phyloP scores from a whole-genome alignment of 2,113 vertebrate genomes.

The Cettia cetti region DNA sequence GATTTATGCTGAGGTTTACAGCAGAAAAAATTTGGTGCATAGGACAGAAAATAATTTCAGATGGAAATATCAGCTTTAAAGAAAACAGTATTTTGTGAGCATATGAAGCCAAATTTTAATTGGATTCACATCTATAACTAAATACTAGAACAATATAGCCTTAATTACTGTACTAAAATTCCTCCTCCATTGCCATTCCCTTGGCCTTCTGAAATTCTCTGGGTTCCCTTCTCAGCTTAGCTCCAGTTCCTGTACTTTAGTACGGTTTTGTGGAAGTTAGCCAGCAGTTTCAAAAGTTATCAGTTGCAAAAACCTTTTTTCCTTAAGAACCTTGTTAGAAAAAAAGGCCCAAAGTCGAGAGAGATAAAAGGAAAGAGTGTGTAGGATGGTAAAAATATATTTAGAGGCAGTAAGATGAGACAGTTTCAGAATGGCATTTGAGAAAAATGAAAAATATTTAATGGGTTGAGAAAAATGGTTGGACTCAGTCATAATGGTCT shows the following conservation, averaged over 20 bases:
- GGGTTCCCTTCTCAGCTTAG: not conserved
- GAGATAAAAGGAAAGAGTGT: not conserved
- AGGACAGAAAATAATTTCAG: not conserved
- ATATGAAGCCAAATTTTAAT: not conserved
- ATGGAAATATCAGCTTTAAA: not conserved
- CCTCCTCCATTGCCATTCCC: not conserved
- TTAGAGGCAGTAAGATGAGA: not conserved
- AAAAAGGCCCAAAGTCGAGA: not conserved
- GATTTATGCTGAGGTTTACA: not conserved
- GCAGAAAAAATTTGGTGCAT: not conserved
- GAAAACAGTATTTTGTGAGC: not conserved
- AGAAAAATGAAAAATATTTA: not conserved
- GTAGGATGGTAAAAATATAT: not conserved
- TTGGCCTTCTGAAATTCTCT: not conserved
- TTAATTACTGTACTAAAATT: not conserved
- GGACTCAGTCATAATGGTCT: not conserved
- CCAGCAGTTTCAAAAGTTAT: not conserved
- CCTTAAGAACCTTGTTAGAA: not conserved
- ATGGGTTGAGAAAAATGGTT: not conserved
- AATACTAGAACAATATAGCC: not conserved
- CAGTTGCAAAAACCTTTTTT: not conserved
- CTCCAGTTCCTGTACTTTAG: not conserved
- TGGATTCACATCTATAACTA: not conserved
- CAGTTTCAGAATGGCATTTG: not conserved
- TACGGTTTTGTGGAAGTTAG: not conserved